Evolutionary conservation across 2,113 vertebrate genomes (phyloP), one percentile per base, ranked within the genome.

Genomic region (Callipepla squamata): DNA sequence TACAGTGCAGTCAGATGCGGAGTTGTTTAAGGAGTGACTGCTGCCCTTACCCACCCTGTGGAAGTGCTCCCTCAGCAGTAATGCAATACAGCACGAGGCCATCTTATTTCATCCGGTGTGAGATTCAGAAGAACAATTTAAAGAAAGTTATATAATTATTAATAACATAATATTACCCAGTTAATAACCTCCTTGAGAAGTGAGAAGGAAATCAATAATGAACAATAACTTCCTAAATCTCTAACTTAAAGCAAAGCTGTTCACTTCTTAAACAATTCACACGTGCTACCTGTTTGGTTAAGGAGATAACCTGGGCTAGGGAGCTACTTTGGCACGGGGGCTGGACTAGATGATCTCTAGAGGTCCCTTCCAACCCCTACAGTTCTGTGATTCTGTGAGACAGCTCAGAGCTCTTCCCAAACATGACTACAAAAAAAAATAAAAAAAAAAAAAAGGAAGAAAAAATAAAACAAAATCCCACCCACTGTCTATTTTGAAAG

Each of bases 71-170:
- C 36, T 40, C 57, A 80, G 47, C 11, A 58, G 20, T 16, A 53
- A 2, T 18, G n/a, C 38, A 69, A 0, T 38, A 88, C 32, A 59
- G 13, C 13, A 67, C 0, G 1, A 77, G 32, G 28, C 38, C 53
- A 69, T 22, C 42, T 80, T 77, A 81, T 5, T 82, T 57, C 40
- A 82, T 38, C 14, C 34, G 68, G 32, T 23, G 44, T 6, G 4
- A 32, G 47, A 87, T 81, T 47, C 50, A 59, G 67, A 91, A 50
- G 30, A 65, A 28, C 9, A 68, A 62, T 21, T 63, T 88, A 53
- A 76, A 3, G 3, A 23, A 40, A 40, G 40, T 40, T 13, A 40
- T 40, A 40, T 40, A 40, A 40, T 40, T 40, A 40, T 40, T 40
- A 40, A 40, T 40, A 40, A 40, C 11, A 12, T 40, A 40, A 40